phyloP scores from a whole-genome alignment of 2,888 invertebrate species.

The Trisateles emortualis region DNA sequence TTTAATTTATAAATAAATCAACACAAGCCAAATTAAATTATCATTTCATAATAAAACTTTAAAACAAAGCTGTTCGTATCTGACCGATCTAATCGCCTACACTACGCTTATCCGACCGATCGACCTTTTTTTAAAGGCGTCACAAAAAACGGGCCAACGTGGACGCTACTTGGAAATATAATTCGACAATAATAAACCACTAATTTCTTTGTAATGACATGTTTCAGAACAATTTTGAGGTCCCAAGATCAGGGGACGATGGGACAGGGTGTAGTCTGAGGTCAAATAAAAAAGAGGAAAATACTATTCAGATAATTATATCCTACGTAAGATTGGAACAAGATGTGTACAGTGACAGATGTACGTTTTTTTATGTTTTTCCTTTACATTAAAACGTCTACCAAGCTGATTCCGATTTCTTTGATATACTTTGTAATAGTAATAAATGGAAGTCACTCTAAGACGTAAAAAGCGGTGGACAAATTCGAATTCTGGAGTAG shows the following conservation, averaged over 20 bases:
- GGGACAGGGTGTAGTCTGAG: conserved; percentile 32
- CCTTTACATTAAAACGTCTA: no score
- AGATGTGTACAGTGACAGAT: background rate
- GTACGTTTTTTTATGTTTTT: no score
- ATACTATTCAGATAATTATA: conserved; percentile 10
- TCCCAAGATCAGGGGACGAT: conserved; percentile 31
- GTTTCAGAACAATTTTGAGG: conserved; percentile 45
- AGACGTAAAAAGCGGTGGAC: no score
- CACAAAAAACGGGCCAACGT: conserved; percentile 46
- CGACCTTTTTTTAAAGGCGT: conserved; percentile 47
- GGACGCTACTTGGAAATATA: conserved; percentile 62
- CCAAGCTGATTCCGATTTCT: no score
- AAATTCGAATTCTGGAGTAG: no score
- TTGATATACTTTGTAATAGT: no score
- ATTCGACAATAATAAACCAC: conserved; percentile 67
- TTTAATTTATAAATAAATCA: background rate
- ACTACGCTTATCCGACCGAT: conserved; percentile 53
- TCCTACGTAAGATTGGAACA: background rate
- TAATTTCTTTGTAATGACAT: conserved; percentile 74
- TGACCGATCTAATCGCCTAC: conserved; percentile 57
- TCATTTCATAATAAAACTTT: conserved; percentile 1
- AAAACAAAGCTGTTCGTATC: conserved; percentile 26
- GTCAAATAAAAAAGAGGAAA: conserved; percentile 19
- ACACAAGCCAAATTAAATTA: background rate
- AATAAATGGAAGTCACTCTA: no score